Base-by-base conservation (phyloP, 1,140 invertebrate genomes). In the Cotesia typhae region DNA sequence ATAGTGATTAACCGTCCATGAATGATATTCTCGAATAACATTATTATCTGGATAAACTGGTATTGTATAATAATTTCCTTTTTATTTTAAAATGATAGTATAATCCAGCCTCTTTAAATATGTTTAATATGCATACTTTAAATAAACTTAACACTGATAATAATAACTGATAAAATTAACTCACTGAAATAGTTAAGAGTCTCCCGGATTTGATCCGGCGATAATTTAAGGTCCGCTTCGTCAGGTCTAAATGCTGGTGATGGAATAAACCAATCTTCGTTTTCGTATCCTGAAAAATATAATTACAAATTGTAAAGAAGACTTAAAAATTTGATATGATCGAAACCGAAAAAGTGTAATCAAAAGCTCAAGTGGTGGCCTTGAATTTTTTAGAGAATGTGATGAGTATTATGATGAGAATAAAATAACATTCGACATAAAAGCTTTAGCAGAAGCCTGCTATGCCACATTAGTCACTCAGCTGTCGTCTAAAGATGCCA, bases 101-200 rank as follows among this genome's bases (percentile, higher is more conserved):
- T 7, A 20, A 20, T 61, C 60, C 60, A 65, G 41, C 12, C 7
- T 65, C 63, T 65, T 17, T 20, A 37, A 6, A 36, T 47, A 10
- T 9, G 9, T 35, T 9, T 14, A 35, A n/a, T n/a, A 37, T 7
- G 6, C 35, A n/a, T 41, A 5, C 7, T 37, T 41, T 1, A 14
- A 52, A 7, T 9, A 28, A 5, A 60, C n/a, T 38, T 66, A 20
- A 6, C 6, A 51, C 2, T 20, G 28, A 51, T 36, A 4, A 72
- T 61, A 72, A 67, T 66, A 53, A 72, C 47, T 12, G 38, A 69
- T 66, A 71, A 14, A 2, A 17, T 60, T 47, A 65, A 96, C 96
- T 97, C 88, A 98, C 96, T 92, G 88, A 98, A 98, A 90, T 98
- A 98, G 89, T 98, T 97, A 72, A 99, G 91, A 59, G 95, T 96